phyloP scores from a whole-genome alignment of 2,888 invertebrate genomes.

The Gnatocerus cornutus region DNA sequence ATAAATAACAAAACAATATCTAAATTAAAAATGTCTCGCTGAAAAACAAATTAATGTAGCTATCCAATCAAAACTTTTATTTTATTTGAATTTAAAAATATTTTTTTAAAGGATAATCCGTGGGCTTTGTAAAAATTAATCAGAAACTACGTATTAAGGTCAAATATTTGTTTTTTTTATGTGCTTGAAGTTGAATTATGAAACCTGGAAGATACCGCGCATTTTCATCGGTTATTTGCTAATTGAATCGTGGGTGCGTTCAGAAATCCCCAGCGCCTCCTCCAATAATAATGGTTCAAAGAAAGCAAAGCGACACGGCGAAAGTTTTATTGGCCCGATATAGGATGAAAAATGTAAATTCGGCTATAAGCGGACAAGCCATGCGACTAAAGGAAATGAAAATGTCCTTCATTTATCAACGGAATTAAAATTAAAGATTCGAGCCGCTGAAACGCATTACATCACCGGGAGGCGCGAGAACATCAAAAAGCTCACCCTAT shows the following conservation, averaged over 20 bases:
- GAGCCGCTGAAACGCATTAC: conserved; percentile 53
- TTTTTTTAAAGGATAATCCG: too few species aligned
- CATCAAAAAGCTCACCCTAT: conserved; percentile 39
- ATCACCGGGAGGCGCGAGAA: conserved; percentile 23
- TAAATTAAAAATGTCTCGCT: too few species aligned
- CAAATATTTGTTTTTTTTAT: too few species aligned
- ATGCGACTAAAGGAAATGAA: conserved; percentile 56
- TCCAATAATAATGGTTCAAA: conserved; percentile 41
- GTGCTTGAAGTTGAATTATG: too few species aligned
- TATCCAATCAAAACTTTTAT: too few species aligned
- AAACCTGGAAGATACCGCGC: neutral
- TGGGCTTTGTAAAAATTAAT: too few species aligned
- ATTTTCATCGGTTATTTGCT: conserved; percentile 21
- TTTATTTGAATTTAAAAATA: too few species aligned
- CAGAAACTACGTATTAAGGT: too few species aligned
- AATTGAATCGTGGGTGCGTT: conserved; percentile 37
- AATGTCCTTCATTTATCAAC: conserved; percentile 59
- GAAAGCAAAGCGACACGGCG: conserved; percentile 34
- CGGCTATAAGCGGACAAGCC: conserved; percentile 51
- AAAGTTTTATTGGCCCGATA: conserved; percentile 50
- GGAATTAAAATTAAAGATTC: conserved; percentile 59
- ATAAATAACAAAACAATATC: too few species aligned
- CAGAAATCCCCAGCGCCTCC: conserved; percentile 14
- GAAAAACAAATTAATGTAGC: too few species aligned
- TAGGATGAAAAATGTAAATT: conserved; percentile 58